These are phyloP conservation scores for Stenodema calcarata DNA, from an alignment of 2,888 invertebrate genomes.

Conservation along the genomic window DNA sequence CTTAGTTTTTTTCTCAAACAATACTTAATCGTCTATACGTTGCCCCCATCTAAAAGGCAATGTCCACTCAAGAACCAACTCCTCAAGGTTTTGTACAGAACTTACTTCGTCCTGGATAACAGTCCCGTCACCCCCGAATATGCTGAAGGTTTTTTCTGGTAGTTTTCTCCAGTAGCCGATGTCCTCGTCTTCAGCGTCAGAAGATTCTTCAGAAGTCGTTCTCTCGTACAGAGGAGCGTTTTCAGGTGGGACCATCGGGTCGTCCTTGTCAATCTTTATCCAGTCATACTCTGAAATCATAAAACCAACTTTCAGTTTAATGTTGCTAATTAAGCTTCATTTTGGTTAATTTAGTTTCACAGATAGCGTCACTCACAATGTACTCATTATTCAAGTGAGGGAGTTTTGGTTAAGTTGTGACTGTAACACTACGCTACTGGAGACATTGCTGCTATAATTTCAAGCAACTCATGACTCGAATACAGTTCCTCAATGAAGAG, in stretches of 20 bases:
- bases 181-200: constrained; percentile 20
- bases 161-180: constrained; percentile 41
- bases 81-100: neutral
- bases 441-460: no score
- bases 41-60: no score
- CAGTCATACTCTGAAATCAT: constrained; percentile 30
- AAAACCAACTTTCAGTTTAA: no score
- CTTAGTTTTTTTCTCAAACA: no score
- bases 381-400: neutral
- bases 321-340: no score
- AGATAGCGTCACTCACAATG: no score
- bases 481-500: no score
- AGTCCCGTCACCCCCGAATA: constrained; percentile 19
- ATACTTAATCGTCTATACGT: no score
- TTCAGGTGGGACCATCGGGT: constrained; percentile 25
- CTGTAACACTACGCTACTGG: no score
- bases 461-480: no score
- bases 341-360: no score
- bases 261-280: constrained; percentile 42
- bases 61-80: neutral
- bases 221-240: constrained; percentile 20
- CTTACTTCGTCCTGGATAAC: constrained; percentile 36
- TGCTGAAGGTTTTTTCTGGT: constrained; percentile 11
- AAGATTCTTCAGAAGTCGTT: constrained; percentile 1
- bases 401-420: no score